phyloP scores from a whole-genome alignment of 2,797 vertebrate genomes.

The Lepilemur septentrionalis region DNA sequence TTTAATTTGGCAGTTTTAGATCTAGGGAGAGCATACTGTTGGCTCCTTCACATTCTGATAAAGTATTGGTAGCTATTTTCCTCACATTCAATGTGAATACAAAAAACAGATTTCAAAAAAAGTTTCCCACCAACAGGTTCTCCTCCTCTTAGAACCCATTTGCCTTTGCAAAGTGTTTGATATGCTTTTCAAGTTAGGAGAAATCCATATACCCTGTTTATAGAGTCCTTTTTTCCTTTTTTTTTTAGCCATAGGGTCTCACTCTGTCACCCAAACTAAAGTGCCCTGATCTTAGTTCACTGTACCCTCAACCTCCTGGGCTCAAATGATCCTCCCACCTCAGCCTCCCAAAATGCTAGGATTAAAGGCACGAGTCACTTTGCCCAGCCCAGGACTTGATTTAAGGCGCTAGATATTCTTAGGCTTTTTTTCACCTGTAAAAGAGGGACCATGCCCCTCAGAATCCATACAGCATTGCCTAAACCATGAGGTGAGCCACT shows the following conservation, averaged over 20 bases:
- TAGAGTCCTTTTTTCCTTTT: neutral
- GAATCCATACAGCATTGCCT: neutral
- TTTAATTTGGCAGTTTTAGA: slow-evolving; percentile 37
- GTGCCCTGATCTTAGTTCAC: neutral
- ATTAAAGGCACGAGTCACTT: neutral
- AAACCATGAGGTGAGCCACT: neutral
- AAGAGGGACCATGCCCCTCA: neutral
- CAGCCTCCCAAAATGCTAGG: neutral
- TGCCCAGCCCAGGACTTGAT: neutral
- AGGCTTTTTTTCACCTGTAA: neutral
- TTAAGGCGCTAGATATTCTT: neutral
- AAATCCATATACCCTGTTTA: neutral
- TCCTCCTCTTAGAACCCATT: neutral
- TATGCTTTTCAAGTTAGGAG: neutral
- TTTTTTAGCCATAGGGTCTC: neutral
- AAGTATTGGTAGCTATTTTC: neutral
- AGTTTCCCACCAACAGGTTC: neutral
- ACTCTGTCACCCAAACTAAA: neutral
- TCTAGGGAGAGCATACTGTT: neutral
- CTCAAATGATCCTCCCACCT: neutral
- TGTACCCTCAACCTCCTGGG: neutral
- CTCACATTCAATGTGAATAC: neutral
- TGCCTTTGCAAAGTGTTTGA: neutral
- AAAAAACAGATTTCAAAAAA: slow-evolving; percentile 32
- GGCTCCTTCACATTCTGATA: neutral